phyloP scores from a whole-genome alignment of 2,113 vertebrate genomes.

The Vulpes ferrilata region DNA sequence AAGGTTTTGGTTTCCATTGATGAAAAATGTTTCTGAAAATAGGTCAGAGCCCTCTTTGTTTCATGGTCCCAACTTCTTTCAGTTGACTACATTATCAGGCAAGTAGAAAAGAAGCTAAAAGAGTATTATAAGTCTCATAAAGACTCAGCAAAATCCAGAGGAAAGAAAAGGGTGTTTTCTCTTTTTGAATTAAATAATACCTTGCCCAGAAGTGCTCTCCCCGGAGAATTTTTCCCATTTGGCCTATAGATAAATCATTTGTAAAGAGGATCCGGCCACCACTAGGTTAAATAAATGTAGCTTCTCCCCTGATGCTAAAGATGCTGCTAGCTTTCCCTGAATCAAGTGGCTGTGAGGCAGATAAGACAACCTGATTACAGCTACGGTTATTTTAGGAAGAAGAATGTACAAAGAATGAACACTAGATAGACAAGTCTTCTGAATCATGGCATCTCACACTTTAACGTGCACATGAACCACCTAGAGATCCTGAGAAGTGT shows the following conservation, averaged over 20 bases:
- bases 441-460: background rate
- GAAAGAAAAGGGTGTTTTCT: background rate
- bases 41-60: background rate
- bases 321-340: background rate
- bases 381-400: background rate
- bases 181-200: background rate
- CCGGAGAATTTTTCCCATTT: background rate
- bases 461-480: background rate
- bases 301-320: background rate
- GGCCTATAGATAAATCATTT: background rate
- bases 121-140: background rate
- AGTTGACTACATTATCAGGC: background rate
- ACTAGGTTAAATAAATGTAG: background rate
- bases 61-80: background rate
- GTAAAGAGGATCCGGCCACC: background rate
- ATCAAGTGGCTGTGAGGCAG: background rate
- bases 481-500: background rate
- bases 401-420: background rate
- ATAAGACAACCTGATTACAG: background rate
- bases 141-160: background rate
- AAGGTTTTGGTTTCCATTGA: background rate
- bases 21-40: background rate
- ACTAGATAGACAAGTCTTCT: background rate
- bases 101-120: background rate
- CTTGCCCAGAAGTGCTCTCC: background rate